Evolutionary conservation across 1,140 invertebrate genomes (phyloP).

Genomic region (Lucilia sericata): DNA sequence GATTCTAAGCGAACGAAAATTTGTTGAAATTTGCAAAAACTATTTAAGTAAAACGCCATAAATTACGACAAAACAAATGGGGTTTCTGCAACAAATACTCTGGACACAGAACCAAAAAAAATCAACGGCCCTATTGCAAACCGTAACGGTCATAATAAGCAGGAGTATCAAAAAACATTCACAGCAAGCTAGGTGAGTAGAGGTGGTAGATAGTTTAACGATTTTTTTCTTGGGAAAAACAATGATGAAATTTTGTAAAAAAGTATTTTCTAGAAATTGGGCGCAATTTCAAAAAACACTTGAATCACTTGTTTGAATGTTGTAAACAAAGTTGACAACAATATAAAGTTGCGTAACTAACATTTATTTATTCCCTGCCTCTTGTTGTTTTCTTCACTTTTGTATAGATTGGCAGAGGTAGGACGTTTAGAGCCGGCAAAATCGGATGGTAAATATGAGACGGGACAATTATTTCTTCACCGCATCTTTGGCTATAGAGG

Average conservation of each 20-base stretch:
- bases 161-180: slow-evolving; percentile 26
- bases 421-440: slow-evolving; percentile 82
- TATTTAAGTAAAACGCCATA: background rate
- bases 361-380: background rate
- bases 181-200: slow-evolving; percentile 15
- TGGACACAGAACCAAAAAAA: slow-evolving; percentile 27
- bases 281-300: slow-evolving; percentile 8
- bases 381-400: background rate
- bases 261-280: slow-evolving; percentile 33
- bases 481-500: slow-evolving; percentile 96
- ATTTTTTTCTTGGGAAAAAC: background rate
- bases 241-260: background rate
- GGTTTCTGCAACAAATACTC: slow-evolving; percentile 17
- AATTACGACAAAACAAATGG: slow-evolving; percentile 21
- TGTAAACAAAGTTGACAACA: slow-evolving; percentile 15
- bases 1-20: background rate
- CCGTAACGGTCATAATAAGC: background rate
- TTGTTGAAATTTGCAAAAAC: background rate
- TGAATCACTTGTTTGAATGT: background rate
- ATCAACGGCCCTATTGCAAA: background rate
- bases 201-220: background rate
- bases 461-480: slow-evolving; percentile 95
- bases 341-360: slow-evolving; percentile 10
- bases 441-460: slow-evolving; percentile 90
- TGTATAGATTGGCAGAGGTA: slow-evolving; percentile 72